These are phyloP conservation scores for Sitodiplosis mosellana DNA, from an alignment of 1,140 invertebrate genomes.

Conservation along the genomic window DNA sequence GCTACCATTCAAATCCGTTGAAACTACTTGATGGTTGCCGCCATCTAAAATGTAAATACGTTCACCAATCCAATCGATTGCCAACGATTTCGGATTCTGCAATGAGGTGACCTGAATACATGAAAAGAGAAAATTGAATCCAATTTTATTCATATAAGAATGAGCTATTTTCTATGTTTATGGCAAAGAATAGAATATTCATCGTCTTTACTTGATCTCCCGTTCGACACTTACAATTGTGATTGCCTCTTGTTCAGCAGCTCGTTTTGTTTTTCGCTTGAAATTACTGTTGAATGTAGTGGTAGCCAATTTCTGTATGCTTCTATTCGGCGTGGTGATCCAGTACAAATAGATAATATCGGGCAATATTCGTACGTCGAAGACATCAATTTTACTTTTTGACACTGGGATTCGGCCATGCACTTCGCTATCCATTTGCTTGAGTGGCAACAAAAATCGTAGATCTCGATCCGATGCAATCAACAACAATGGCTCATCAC, in stretches of 20 bases:
- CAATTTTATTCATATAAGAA: too few relatives aligned
- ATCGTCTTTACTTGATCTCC: too few relatives aligned
- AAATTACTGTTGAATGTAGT: conserved; percentile 5
- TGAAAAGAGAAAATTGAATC: too few relatives aligned
- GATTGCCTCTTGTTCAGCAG: not conserved
- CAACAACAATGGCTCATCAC: conserved; percentile 34
- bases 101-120: conserved; percentile 15
- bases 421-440: conserved; percentile 29
- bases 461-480: conserved; percentile 44
- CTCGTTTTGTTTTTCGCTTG: not conserved
- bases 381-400: conserved; percentile 30
- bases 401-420: conserved; percentile 21
- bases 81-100: conserved; percentile 46
- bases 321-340: conserved; percentile 32
- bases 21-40: conserved; percentile 34
- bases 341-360: conserved; percentile 30
- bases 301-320: conserved; percentile 15
- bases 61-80: conserved; percentile 56
- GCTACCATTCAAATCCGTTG: conserved; percentile 37
- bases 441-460: conserved; percentile 37
- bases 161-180: too few relatives aligned
- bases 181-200: too few relatives aligned
- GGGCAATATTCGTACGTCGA: conserved; percentile 30
- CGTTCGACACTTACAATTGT: not conserved
- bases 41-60: conserved; percentile 58